Percentiles rank a stretch among this genome's conserved stretches.
These are phyloP conservation scores for Galbula dea DNA, from an alignment of 2,113 vertebrate species.

Conservation along the genomic window DNA sequence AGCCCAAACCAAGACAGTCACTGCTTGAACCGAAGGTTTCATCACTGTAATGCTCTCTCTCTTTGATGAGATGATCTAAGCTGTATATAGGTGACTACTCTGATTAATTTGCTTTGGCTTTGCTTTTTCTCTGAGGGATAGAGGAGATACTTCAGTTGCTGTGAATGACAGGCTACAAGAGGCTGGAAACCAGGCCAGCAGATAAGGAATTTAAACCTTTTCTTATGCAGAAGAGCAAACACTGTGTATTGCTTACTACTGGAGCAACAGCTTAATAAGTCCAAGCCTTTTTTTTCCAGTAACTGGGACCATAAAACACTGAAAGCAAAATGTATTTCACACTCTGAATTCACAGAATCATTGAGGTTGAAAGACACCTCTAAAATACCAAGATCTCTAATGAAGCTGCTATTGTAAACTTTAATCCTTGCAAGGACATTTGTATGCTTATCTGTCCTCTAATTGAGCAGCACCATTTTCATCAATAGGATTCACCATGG, in stretches of 20 bases:
- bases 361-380: too few species aligned
- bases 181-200: not conserved
- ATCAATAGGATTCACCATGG: conserved; percentile 25
- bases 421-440: not conserved
- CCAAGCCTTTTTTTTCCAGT: not conserved
- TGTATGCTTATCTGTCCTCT: not conserved
- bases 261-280: not conserved
- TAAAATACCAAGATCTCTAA: not conserved
- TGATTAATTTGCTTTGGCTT: not conserved
- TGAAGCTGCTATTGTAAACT: not conserved
- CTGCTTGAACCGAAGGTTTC: not conserved
- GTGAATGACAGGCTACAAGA: not conserved
- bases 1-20: too few species aligned
- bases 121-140: not conserved
- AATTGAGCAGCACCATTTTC: not conserved
- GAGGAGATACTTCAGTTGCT: not conserved
- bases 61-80: not conserved
- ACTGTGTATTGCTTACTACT: not conserved
- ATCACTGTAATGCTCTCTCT: not conserved
- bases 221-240: not conserved
- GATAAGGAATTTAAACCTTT: not conserved
- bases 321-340: not conserved
- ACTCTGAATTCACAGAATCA: not conserved
- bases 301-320: not conserved
- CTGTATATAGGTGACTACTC: not conserved